Evolutionary conservation across 1,140 invertebrate species (phyloP).

Genomic region (Nephila pilipes): DNA sequence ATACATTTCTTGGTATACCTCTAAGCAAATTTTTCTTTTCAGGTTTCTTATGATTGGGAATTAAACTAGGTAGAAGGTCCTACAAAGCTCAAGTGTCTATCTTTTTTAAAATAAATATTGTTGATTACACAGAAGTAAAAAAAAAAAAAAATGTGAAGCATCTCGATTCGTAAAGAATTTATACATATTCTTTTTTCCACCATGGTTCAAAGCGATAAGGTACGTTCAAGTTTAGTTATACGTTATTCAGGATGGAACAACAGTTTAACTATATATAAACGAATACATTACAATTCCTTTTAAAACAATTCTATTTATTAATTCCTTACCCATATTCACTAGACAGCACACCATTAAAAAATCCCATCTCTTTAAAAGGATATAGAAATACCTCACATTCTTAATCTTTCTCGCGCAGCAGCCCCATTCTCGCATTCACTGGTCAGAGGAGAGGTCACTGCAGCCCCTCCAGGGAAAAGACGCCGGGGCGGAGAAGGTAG

Average conservation of each 20-base stretch:
- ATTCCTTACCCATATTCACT: neutral
- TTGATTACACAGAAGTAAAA: neutral
- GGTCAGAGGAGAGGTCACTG: slow-evolving; percentile 28
- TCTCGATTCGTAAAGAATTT: neutral
- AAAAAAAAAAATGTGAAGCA: neutral
- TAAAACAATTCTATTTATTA: neutral
- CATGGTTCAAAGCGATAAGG: too few relatives aligned
- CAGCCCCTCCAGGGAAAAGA: neutral
- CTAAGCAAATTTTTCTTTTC: too few relatives aligned
- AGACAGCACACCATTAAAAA: neutral
- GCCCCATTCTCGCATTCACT: neutral
- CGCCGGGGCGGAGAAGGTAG: neutral
- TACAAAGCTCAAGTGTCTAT: too few relatives aligned
- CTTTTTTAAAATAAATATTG: too few relatives aligned
- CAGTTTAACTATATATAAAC: neutral
- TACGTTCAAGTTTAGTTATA: too few relatives aligned
- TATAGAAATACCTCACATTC: neutral
- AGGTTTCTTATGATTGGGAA: too few relatives aligned
- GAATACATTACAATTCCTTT: neutral
- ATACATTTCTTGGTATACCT: too few relatives aligned
- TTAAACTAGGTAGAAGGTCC: too few relatives aligned
- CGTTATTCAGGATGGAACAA: too few relatives aligned
- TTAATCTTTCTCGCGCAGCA: neutral
- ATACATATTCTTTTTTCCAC: too few relatives aligned
- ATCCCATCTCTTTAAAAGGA: neutral